phyloP scores from a whole-genome alignment of 2,888 invertebrate genomes.

The Molanna angustata region DNA sequence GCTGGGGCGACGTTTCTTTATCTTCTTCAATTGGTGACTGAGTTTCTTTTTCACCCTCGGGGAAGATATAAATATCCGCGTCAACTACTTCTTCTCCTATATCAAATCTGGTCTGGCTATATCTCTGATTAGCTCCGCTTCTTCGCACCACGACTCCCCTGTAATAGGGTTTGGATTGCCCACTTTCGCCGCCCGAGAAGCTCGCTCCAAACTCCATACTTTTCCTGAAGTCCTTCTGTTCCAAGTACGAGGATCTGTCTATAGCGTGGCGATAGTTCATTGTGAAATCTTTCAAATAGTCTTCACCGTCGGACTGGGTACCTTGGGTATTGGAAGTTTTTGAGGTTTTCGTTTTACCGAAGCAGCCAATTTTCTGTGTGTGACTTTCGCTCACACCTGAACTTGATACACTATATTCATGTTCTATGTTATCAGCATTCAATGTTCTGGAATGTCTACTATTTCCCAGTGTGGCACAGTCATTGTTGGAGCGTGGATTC shows the following conservation, averaged over 20 bases:
- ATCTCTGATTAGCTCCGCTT: constrained; percentile 6
- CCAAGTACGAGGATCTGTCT: constrained; percentile 8
- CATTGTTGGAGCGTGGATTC: constrained; percentile 5
- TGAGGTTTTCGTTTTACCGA: constrained; percentile 13
- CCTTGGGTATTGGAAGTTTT: background rate
- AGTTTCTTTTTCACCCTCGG: constrained; percentile 17
- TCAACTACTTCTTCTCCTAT: constrained; percentile 13
- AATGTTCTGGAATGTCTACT: background rate
- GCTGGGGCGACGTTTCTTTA: background rate
- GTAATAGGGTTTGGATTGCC: constrained; percentile 15
- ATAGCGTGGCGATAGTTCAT: constrained; percentile 5
- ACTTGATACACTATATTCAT: background rate
- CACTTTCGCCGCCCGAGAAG: constrained; percentile 12
- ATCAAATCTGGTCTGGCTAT: constrained; percentile 16
- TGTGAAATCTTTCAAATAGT: constrained; percentile 14
- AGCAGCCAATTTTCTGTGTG: constrained; percentile 16
- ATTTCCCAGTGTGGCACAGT: constrained; percentile 1
- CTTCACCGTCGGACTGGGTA: constrained; percentile 1
- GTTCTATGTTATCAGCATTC: background rate
- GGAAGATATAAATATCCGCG: constrained; percentile 26
- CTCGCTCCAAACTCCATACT: constrained; percentile 22
- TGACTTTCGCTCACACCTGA: background rate
- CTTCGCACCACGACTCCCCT: constrained; percentile 20
- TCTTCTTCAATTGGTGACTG: constrained; percentile 1
- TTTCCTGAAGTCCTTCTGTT: constrained; percentile 6